Evolutionary conservation across 2,888 invertebrate genomes (phyloP).

Genomic region (Anoncus sp.): DNA sequence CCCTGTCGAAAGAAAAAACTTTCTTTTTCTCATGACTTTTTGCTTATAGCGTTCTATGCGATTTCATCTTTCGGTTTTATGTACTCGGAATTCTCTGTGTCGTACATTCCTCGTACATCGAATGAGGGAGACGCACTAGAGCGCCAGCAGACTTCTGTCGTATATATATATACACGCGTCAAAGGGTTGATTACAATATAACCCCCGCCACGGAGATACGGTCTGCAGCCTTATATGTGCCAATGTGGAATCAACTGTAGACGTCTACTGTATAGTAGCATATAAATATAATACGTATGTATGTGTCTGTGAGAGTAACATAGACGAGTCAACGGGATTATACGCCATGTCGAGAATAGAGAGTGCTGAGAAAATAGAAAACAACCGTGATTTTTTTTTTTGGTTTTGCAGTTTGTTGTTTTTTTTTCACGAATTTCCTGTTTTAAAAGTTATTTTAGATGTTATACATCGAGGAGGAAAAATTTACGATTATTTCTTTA

Average conservation of each 20-base stretch:
- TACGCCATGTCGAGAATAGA: constrained; percentile 34
- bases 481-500: no score
- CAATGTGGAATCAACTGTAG: constrained; percentile 57
- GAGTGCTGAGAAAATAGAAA: background rate
- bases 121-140: background rate
- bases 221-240: constrained; percentile 69
- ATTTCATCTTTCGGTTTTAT: no score
- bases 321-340: constrained; percentile 41
- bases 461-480: no score
- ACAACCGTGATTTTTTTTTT: background rate
- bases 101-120: constrained; percentile 7
- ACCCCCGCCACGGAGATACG: constrained; percentile 28
- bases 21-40: constrained; percentile 1
- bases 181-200: constrained; percentile 74
- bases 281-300: constrained; percentile 1
- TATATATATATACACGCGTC: constrained; percentile 58
- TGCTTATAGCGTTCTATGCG: background rate
- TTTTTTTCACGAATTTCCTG: no score
- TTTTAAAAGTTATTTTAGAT: no score
- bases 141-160: constrained; percentile 41
- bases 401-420: no score
- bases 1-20: background rate
- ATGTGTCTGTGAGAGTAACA: constrained; percentile 3
- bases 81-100: no score
- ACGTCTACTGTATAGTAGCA: background rate